A percentile compares a stretch with the other conserved stretches of the same genome.
Conservation (phyloP, 1,140 invertebrate genomes). For the Drosophila tropicalis region DNA sequence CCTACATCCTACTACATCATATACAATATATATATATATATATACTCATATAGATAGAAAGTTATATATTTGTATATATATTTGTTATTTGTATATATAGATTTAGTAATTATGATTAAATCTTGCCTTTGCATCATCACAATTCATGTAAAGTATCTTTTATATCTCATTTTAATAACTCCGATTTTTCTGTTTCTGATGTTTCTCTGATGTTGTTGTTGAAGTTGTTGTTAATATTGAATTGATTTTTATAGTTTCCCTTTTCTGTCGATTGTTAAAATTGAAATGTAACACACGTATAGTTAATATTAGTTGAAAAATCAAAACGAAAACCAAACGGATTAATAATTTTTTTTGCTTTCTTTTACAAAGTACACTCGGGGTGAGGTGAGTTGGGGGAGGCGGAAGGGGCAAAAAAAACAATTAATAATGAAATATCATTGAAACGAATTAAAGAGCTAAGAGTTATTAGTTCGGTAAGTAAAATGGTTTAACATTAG, state of each 20-base stretch:
- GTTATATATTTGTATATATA: conserved; percentile 57
- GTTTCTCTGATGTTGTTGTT: conserved; percentile 43
- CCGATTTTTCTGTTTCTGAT: conserved; percentile 62
- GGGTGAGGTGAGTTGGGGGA: not conserved
- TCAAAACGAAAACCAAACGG: conserved; percentile 23
- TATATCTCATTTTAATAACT: conserved; percentile 65
- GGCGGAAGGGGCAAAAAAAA: not conserved
- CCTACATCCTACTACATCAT: conserved; percentile 63
- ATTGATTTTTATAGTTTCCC: conserved; percentile 37
- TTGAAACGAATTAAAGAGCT: conserved; percentile 73
- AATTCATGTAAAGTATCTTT: conserved; percentile 72
- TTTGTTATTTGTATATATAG: conserved; percentile 47
- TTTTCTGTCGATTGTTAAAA: conserved; percentile 26
- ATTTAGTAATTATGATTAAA: conserved; percentile 81
- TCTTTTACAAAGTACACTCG: conserved; percentile 40
- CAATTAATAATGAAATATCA: conserved; percentile 50
- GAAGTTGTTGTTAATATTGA: conserved; percentile 51
- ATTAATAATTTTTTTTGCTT: conserved; percentile 46
- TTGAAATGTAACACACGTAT: too few species aligned
- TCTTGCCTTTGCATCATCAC: conserved; percentile 82
- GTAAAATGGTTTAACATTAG: conserved; percentile 67
- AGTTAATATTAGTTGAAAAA: too few species aligned
- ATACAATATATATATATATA: conserved; percentile 71
- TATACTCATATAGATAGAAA: conserved; percentile 47
- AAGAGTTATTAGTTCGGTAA: conserved; percentile 71